A percentile compares a stretch with the other conserved stretches of the same genome.
Conservation (phyloP, 1,140 invertebrate genomes). For the Bacillus rossius region DNA sequence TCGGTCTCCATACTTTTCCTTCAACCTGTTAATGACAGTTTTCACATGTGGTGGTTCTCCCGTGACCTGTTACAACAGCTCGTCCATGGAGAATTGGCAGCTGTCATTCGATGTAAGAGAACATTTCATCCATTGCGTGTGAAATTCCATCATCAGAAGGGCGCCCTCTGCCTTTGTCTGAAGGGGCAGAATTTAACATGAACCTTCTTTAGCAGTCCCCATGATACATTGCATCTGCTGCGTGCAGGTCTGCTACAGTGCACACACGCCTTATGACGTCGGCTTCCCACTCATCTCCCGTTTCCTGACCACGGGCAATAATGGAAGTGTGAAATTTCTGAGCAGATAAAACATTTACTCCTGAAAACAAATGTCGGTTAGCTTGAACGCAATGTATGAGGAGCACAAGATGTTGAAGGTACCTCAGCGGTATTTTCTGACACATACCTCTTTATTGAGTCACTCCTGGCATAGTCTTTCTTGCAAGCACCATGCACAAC, state of each 20-base stretch:
- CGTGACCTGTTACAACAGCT: neutral
- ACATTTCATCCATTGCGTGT: neutral
- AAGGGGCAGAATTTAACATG: neutral
- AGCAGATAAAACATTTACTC: no score
- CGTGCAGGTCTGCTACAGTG: neutral
- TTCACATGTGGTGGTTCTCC: neutral
- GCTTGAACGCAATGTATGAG: no score
- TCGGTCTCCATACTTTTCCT: neutral
- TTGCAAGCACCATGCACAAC: no score
- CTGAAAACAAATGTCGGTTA: no score
- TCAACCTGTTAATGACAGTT: neutral
- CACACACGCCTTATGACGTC: neutral
- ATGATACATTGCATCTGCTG: neutral
- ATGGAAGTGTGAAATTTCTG: no score
- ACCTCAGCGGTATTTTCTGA: no score
- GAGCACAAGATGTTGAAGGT: no score
- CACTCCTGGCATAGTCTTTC: no score
- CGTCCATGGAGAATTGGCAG: neutral
- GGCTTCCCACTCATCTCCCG: neutral
- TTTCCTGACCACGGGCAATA: no score
- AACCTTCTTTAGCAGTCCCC: neutral
- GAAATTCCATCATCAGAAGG: neutral
- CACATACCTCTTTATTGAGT: no score
- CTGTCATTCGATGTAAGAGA: neutral
- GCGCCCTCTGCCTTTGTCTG: neutral